These are phyloP conservation scores for Piscicola geometra DNA, from an alignment of 2,888 invertebrate species.

Conservation along the genomic window DNA sequence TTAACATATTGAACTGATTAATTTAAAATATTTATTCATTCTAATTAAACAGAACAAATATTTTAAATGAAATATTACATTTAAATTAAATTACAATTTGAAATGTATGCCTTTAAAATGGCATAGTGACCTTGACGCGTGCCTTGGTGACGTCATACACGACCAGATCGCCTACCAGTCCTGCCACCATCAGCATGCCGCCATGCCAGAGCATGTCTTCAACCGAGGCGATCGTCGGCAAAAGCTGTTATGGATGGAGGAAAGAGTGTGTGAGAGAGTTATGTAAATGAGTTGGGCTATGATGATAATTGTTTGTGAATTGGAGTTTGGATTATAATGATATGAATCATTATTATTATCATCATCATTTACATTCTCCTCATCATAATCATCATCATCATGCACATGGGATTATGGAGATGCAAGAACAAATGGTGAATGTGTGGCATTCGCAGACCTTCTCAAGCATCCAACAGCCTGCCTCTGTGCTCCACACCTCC, in stretches of 20 bases:
- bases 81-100: neutral
- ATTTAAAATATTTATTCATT: too few species aligned
- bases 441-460: too few species aligned
- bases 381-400: too few species aligned
- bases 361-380: too few species aligned
- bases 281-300: neutral
- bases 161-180: constrained; percentile 10
- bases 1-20: too few species aligned
- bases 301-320: too few species aligned
- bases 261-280: neutral
- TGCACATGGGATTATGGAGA: too few species aligned
- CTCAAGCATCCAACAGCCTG: neutral
- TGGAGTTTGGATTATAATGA: too few species aligned
- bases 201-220: constrained; percentile 21
- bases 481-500: neutral
- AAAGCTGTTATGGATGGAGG: neutral
- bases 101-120: neutral
- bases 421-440: too few species aligned
- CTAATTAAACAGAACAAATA: too few species aligned
- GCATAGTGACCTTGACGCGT: neutral
- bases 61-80: too few species aligned
- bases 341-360: too few species aligned
- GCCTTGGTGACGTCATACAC: neutral
- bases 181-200: neutral
- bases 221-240: neutral